Evolutionary conservation across 2,113 vertebrate genomes (phyloP).

Genomic region (Gasterosteus aculeatus): DNA sequence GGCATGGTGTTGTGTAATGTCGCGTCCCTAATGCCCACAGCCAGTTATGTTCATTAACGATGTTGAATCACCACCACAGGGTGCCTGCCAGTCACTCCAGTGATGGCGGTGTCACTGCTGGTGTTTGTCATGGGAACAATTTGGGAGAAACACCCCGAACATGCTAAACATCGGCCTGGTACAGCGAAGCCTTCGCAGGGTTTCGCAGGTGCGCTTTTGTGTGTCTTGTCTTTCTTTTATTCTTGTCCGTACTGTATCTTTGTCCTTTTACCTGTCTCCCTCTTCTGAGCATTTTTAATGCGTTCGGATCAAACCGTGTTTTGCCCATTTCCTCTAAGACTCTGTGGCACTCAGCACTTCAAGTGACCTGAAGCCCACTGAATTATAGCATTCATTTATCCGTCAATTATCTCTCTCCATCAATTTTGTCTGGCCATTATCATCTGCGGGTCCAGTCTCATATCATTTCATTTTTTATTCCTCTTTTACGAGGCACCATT

Average conservation of each 20-base stretch:
- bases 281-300: slow-evolving; percentile 16
- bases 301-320: slow-evolving; percentile 21
- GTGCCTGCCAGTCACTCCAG: slow-evolving; percentile 65
- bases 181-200: slow-evolving; percentile 33
- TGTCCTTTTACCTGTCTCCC: slow-evolving; percentile 36
- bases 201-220: slow-evolving; percentile 15
- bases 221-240: slow-evolving; percentile 2
- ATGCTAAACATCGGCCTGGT: slow-evolving; percentile 65
- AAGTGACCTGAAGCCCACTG: slow-evolving; percentile 25
- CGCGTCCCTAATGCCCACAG: slow-evolving; percentile 81
- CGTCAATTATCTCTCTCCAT: neutral
- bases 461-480: slow-evolving; percentile 54
- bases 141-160: slow-evolving; percentile 63
- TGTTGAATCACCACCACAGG: slow-evolving; percentile 78
- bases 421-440: slow-evolving; percentile 37
- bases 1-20: slow-evolving; percentile 82
- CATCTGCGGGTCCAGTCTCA: slow-evolving; percentile 32
- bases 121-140: slow-evolving; percentile 76
- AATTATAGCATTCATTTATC: slow-evolving; percentile 28
- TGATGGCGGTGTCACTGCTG: slow-evolving; percentile 63
- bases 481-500: slow-evolving; percentile 57
- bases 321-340: slow-evolving; percentile 21
- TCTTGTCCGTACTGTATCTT: slow-evolving; percentile 10
- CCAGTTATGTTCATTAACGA: slow-evolving; percentile 84
- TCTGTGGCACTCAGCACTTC: slow-evolving; percentile 19